phyloP scores from a whole-genome alignment of 2,113 vertebrate species.

The Microtus richardsoni region DNA sequence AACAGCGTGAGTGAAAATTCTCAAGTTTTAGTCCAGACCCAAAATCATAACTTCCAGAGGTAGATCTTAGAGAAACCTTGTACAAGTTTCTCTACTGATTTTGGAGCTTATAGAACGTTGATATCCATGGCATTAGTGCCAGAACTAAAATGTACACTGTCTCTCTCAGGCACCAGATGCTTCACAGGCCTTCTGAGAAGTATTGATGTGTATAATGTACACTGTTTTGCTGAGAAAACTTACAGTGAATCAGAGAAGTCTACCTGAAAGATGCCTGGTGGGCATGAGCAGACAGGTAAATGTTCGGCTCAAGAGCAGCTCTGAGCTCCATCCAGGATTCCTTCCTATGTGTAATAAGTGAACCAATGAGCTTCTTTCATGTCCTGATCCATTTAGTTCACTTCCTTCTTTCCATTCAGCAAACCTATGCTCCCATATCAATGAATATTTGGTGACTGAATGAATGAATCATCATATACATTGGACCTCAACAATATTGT shows the following conservation, averaged over 20 bases:
- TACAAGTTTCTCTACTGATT: background rate
- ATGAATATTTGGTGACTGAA: background rate
- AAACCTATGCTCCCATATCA: background rate
- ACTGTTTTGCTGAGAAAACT: background rate
- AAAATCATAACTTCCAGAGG: background rate
- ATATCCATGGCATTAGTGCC: background rate
- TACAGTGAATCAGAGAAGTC: background rate
- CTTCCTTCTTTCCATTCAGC: background rate
- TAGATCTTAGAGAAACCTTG: background rate
- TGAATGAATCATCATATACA: background rate
- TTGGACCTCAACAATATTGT: background rate
- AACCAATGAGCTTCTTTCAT: background rate
- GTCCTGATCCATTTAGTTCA: background rate
- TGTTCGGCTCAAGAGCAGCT: background rate
- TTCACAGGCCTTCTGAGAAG: background rate
- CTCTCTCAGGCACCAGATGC: background rate
- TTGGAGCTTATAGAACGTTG: background rate
- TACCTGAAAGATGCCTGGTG: background rate
- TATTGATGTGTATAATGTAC: background rate
- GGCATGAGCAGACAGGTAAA: background rate
- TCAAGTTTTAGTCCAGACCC: background rate
- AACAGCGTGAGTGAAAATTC: background rate
- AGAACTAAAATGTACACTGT: background rate
- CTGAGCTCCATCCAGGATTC: background rate
- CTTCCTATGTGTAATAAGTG: background rate